These are phyloP conservation scores for Drosophila limbata DNA, from an alignment of 2,888 invertebrate genomes.

Conservation along the genomic window DNA sequence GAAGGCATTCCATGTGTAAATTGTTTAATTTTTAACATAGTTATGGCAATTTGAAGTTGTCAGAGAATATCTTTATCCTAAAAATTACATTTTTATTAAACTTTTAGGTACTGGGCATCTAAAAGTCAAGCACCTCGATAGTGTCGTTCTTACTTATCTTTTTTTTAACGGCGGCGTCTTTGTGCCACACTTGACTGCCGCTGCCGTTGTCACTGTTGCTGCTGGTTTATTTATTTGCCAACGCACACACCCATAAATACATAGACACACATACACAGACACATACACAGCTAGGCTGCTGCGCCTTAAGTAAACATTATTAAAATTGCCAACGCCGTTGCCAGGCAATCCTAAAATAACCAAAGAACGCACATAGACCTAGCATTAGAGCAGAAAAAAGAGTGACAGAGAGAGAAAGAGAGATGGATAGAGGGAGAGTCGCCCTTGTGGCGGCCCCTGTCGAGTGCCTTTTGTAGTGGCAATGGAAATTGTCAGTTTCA, in stretches of 20 bases:
- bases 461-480: slow-evolving; percentile 63
- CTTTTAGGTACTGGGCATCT: not conserved
- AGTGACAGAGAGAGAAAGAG: not conserved
- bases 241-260: slow-evolving; percentile 20
- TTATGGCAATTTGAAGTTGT: not conserved
- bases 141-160: not conserved
- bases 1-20: not conserved
- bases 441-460: slow-evolving; percentile 21
- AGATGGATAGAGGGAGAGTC: slow-evolving; percentile 16
- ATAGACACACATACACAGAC: slow-evolving; percentile 7
- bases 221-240: slow-evolving; percentile 48
- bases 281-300: slow-evolving; percentile 42
- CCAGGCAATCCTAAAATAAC: slow-evolving; percentile 76
- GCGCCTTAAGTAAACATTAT: slow-evolving; percentile 80
- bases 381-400: slow-evolving; percentile 3
- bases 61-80: too few relatives aligned
- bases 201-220: slow-evolving; percentile 16
- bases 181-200: slow-evolving; percentile 47
- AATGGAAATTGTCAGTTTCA: slow-evolving; percentile 78
- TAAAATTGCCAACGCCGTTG: slow-evolving; percentile 76
- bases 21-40: not conserved
- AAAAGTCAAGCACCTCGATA: not conserved
- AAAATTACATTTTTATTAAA: too few relatives aligned
- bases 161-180: slow-evolving; percentile 32
- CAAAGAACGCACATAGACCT: slow-evolving; percentile 48